Evolutionary conservation across 2,113 vertebrate species (phyloP).

Genomic region (Ellobius talpinus): DNA sequence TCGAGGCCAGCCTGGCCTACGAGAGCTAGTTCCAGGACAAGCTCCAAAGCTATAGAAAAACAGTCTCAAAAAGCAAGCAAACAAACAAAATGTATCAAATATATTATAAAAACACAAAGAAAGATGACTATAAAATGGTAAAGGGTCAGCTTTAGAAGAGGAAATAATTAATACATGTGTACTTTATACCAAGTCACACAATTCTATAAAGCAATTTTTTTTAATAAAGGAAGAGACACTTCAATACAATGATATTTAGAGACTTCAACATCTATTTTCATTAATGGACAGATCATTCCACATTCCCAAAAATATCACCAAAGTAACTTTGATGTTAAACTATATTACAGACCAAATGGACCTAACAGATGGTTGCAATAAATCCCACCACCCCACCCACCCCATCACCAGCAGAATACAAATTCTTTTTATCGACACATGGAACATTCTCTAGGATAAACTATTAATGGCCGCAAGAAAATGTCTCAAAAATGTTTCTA

Average conservation of each 20-base stretch:
- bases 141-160: background rate
- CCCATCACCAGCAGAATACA: background rate
- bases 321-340: background rate
- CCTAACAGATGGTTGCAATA: background rate
- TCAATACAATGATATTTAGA: background rate
- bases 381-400: background rate
- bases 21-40: too few relatives aligned
- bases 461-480: background rate
- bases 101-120: background rate
- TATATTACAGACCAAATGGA: background rate
- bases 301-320: background rate
- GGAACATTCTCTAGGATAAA: background rate
- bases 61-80: too few relatives aligned
- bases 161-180: background rate
- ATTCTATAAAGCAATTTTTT: background rate
- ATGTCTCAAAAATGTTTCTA: background rate
- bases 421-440: background rate
- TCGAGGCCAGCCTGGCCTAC: too few relatives aligned
- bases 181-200: background rate
- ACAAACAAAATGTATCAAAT: too few relatives aligned
- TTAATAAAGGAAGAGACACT: background rate
- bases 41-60: too few relatives aligned
- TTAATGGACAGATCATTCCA: background rate
- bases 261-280: background rate
- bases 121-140: background rate